Percentiles rank a stretch among this genome's conserved stretches.
Conservation (phyloP, 2,113 vertebrate genomes). For the Grammomys surdaster region DNA sequence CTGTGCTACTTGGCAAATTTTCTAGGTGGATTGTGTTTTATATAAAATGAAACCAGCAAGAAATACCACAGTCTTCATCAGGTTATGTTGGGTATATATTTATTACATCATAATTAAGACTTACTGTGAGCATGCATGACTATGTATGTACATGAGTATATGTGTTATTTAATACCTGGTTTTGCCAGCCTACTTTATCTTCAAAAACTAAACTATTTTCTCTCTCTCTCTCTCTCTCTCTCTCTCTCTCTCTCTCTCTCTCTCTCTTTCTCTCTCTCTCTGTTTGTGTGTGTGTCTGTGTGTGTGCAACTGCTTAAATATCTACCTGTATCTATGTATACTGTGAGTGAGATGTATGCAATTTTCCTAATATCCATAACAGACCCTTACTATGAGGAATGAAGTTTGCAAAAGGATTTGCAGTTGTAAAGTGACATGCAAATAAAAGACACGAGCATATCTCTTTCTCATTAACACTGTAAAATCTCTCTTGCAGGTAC, state of each 20-base stretch:
- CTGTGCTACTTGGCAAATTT: background rate
- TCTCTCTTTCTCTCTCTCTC: too few species aligned
- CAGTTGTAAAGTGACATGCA: constrained; percentile 30
- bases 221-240: too few species aligned
- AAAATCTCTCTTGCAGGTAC: constrained; percentile 28
- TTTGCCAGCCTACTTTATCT: background rate
- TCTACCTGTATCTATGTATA: background rate
- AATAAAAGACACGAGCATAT: background rate
- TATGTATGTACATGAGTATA: background rate
- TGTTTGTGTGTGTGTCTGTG: background rate
- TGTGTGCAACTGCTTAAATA: too few species aligned
- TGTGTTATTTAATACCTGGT: background rate
- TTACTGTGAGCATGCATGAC: background rate
- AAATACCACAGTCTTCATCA: background rate
- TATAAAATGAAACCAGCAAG: background rate
- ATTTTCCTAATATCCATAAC: background rate
- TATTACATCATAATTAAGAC: background rate
- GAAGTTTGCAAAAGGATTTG: background rate
- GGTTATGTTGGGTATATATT: background rate
- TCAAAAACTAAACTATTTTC: background rate
- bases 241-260: too few species aligned
- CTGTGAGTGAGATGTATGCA: background rate
- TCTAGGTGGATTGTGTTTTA: background rate
- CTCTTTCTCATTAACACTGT: constrained; percentile 64
- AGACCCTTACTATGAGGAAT: background rate